Evolutionary conservation across 2,797 vertebrate species (phyloP), one percentile per base, ranked within the genome.

Genomic region (Girardinus metallicus): DNA sequence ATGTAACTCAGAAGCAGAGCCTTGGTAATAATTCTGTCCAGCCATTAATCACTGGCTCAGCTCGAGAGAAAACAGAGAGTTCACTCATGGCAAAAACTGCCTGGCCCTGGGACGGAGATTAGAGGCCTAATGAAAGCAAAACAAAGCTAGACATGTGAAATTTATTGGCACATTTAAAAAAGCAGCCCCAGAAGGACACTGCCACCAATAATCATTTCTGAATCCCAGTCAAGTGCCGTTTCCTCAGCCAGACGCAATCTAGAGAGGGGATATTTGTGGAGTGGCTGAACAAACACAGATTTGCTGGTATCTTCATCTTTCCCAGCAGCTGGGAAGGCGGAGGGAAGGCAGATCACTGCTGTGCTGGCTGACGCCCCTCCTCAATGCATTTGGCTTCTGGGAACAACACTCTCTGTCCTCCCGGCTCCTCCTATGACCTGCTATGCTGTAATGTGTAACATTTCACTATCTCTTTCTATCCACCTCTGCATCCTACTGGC

Each of bases 201-300:
- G 95, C 93, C 94, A 94, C 95, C 91, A 94, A 95, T 95, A 94
- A 94, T 95, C 92, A 94, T 95, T 95, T 95, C 90, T 89, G 90
- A 94, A 94, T 93, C 94, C 93, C 92, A 93, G 94, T 94, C 91
- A 91, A 92, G 90, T 88, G 90, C 91, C 72, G 93, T 95, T 96
- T 96, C 96, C 95, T 96, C 80, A n/a, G 89, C 92, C 94, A 88
- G 92, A 82, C 90, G 85, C 92, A 94, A 95, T 95, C 95, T 94
- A 90, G 86, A 94, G 92, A 94, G 89, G 95, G 96, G 94, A 96
- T 96, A 96, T 96, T 96, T 96, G 95, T 94, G 86, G 94, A 96
- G 94, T 94, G 95, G 94, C 96, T 96, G 96, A 96, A 96, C 95
- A 96, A 96, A 96, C 96, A 96, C 91, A 94, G 96, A 96, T 96